phyloP scores from a whole-genome alignment of 2,888 invertebrate species.

The Bimastos eiseni region DNA sequence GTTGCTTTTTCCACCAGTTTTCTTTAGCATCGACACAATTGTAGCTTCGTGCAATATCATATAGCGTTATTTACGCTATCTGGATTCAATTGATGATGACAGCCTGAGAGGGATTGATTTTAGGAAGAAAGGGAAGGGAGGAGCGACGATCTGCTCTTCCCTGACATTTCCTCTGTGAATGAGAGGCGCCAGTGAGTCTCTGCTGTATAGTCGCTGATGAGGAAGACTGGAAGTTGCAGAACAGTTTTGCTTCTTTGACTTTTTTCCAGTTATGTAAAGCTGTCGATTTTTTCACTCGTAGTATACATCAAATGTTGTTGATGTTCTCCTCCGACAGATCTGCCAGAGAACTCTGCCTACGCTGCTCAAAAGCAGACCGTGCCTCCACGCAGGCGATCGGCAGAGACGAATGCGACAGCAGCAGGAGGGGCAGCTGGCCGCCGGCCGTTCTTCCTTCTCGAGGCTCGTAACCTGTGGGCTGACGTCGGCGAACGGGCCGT shows the following conservation, averaged over 20 bases:
- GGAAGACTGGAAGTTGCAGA: neutral
- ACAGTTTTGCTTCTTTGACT: neutral
- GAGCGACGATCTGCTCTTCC: neutral
- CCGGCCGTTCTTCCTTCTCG: conserved; percentile 52
- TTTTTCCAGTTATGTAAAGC: neutral
- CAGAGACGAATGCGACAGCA: neutral
- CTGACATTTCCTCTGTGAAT: neutral
- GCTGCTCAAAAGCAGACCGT: neutral
- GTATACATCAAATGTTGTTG: neutral
- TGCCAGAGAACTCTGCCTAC: neutral
- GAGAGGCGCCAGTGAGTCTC: neutral
- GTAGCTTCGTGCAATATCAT: neutral
- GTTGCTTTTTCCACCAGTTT: neutral
- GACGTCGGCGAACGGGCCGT: conserved; percentile 55
- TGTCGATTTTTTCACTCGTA: neutral
- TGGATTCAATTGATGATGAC: neutral
- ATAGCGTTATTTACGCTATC: neutral
- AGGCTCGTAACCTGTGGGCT: conserved; percentile 53
- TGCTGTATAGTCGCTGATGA: neutral
- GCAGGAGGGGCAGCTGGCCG: conserved; percentile 31
- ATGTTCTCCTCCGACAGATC: neutral
- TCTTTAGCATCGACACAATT: neutral
- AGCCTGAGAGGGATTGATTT: neutral
- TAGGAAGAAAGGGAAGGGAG: neutral
- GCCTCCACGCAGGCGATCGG: neutral